Base-by-base conservation (phyloP, 2,113 vertebrate genomes). In the Gallinago paraguaiae region DNA sequence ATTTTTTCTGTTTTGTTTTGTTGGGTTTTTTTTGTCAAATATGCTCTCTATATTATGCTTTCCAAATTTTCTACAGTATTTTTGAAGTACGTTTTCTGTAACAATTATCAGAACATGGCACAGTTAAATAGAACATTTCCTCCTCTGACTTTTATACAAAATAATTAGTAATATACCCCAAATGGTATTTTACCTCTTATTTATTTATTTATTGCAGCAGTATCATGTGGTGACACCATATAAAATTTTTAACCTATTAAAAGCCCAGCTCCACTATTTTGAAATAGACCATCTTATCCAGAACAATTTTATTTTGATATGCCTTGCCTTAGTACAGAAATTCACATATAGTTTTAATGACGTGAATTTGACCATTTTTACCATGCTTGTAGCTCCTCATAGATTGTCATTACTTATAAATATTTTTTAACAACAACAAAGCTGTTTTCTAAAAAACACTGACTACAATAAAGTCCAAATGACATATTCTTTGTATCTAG, bases 111-210 rank as follows among this genome's bases (percentile, higher is more conserved):
- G 17, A 91, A 53, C 3, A 57, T 17, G 57, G 25, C 1, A 45
- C 15, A 50, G 37, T 45, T 59, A 59, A 82, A 30, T 17, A 77
- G 50, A 17, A n/a, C 0, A 65, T 70, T 83, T 53, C 6, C 12
- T 37, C 17, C 3, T n/a, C 20, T 63, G 19, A 28, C 2, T 90
- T 67, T 17, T 53, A 39, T 46, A 20, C 3, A 57, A 79, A 85
- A 51, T 43, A 0, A 20, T 23, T 25, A 3, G 3, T 8, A 48
- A 17, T 76, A 57, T 23, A 41, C 0, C 0, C 3, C 5, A 51
- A 75, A 71, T 8, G 4, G 22, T 59, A 53, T 70, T 82, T 86
- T 57, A n/a, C 9, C 0, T 69, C 10, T 35, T 54, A 56, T 13
- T 31, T 39, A 48, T 15, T 31, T 45, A 37, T 59, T 85, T 54